Evolutionary conservation across 2,113 vertebrate genomes (phyloP).

Genomic region (Pavo muticus): DNA sequence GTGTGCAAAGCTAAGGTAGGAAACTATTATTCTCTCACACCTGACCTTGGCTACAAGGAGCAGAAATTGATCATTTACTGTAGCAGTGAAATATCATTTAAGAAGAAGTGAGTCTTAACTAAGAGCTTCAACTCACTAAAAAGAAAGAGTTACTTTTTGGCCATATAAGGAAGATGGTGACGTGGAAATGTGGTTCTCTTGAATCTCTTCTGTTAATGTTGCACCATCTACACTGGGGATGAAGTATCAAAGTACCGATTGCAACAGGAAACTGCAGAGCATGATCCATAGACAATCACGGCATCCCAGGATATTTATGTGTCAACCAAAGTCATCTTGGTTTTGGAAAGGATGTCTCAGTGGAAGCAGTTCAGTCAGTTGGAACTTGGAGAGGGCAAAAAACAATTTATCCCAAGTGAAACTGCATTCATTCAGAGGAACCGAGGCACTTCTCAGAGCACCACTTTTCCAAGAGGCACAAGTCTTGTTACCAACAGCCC

Average conservation of each 20-base stretch:
- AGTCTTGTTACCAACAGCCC: background rate
- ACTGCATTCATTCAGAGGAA: background rate
- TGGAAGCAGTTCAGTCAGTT: background rate
- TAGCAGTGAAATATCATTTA: slow-evolving; percentile 40
- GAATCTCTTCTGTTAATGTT: background rate
- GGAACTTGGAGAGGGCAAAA: background rate
- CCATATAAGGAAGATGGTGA: background rate
- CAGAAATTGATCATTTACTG: slow-evolving; percentile 72
- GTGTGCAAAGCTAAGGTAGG: slow-evolving; percentile 37
- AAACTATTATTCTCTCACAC: slow-evolving; percentile 70
- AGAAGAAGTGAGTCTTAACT: slow-evolving; percentile 38
- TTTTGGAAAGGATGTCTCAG: background rate
- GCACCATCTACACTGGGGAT: background rate
- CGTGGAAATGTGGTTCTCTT: background rate
- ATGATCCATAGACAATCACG: background rate
- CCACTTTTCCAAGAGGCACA: background rate
- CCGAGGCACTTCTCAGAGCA: background rate
- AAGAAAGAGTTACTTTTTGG: slow-evolving; percentile 2
- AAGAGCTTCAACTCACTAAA: background rate
- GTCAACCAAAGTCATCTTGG: background rate
- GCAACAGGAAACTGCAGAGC: background rate
- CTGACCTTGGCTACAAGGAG: slow-evolving; percentile 73
- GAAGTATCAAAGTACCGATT: background rate
- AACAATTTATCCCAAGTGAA: background rate
- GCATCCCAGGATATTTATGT: background rate